Base-by-base conservation (phyloP, 2,797 vertebrate species). In the Peromyscus eremicus region DNA sequence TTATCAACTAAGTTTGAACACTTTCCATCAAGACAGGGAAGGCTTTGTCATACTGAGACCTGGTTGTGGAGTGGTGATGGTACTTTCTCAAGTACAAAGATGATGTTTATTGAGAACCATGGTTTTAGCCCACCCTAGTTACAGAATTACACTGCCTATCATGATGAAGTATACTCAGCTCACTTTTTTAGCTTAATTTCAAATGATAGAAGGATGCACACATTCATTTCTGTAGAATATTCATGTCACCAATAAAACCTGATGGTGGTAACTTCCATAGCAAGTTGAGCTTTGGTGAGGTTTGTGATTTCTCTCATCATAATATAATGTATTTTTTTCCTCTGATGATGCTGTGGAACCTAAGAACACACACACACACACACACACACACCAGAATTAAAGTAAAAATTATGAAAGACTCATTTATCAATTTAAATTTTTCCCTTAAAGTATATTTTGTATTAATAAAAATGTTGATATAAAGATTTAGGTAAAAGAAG, bases 171-270 rank as follows among this genome's bases (percentile, higher is more conserved):
- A 49, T n/a, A 62, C 43, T 90, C 73, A 86, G 23, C 55, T 49
- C 13, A 73, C 57, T 79, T 94, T 23, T 82, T 82, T 94, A 91
- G 70, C 83, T 81, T 89, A 87, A 82, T 91, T 91, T 12, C 19
- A 75, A 52, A 86, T 89, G 92, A 77, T 71, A 43, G 52, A 81
- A 88, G 21, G 13, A 81, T n/a, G 29, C 29, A 71, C 60, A 66
- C 52, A 40, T 60, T 96, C 88, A 82, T 94, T 94, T 92, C 60
- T 91, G 0, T 75, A 49, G 37, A 92, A 79, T 62, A 92, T 83
- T 23, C 37, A 34, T 25, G 25, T 32, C 21, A 66, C 37, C 29
- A 70, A 1, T 91, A 60, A 89, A 93, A 91, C 76, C 81, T n/a
- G 11, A 49, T 85, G 60, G n/a, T 82, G 77, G 92, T 84, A 73